A percentile compares a stretch with the other conserved stretches of the same genome.
These are phyloP conservation scores for Jordanella pulchra DNA, from an alignment of 2,797 vertebrate genomes.

Conservation along the genomic window DNA sequence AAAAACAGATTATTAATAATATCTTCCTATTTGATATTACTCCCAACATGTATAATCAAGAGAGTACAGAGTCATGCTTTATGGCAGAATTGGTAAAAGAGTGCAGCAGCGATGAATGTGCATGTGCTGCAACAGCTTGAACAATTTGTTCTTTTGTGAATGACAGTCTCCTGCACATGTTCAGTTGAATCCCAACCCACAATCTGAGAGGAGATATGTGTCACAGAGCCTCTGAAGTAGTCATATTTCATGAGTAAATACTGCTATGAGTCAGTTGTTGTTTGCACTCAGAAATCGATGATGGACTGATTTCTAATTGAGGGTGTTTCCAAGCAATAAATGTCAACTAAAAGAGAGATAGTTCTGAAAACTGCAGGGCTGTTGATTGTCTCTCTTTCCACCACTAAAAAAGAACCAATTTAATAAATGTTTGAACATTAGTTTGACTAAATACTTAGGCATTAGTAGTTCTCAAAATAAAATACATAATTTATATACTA, in stretches of 20 bases:
- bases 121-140: slow-evolving; percentile 22
- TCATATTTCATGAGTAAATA: slow-evolving; percentile 23
- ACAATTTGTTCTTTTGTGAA: slow-evolving; percentile 1
- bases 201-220: slow-evolving; percentile 15
- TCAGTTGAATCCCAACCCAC: slow-evolving; percentile 36
- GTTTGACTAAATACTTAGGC: no score
- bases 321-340: slow-evolving; percentile 26
- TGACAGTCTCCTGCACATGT: slow-evolving; percentile 15
- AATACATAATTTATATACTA: background rate
- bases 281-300: slow-evolving; percentile 18
- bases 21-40: background rate
- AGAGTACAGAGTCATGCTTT: background rate
- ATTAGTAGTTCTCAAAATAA: background rate
- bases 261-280: slow-evolving; percentile 30
- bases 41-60: background rate
- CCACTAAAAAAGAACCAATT: background rate
- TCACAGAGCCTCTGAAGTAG: slow-evolving; percentile 21
- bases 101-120: slow-evolving; percentile 7
- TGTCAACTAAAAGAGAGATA: background rate
- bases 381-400: background rate
- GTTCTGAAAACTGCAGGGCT: background rate
- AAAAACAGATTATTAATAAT: background rate
- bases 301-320: slow-evolving; percentile 10
- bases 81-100: background rate
- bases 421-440: background rate